phyloP scores from a whole-genome alignment of 2,797 vertebrate genomes.

The Dryobates pubescens region DNA sequence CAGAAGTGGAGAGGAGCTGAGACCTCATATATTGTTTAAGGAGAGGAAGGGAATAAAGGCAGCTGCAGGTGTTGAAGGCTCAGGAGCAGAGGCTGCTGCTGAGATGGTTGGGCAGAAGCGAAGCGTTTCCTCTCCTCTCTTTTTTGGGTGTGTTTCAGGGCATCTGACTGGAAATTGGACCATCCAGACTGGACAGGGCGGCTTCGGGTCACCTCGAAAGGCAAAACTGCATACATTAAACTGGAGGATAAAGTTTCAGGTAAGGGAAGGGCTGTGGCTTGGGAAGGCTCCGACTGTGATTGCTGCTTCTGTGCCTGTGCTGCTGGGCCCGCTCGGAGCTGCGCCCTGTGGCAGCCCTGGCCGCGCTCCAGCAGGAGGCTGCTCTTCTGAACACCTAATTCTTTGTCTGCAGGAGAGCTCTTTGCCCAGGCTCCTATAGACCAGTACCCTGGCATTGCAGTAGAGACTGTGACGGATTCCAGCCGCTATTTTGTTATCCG shows the following conservation, averaged over 20 bases:
- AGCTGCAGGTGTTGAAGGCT: not conserved
- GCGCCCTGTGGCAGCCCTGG: not conserved
- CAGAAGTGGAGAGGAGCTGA: not conserved
- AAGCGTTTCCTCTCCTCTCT: not conserved
- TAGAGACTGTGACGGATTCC: constrained; percentile 94
- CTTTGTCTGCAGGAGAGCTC: constrained; percentile 84
- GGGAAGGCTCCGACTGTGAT: not conserved
- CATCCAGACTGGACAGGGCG: constrained; percentile 94
- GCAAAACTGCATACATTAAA: constrained; percentile 92
- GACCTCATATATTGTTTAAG: rapidly evolving
- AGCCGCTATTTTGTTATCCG: constrained; percentile 94
- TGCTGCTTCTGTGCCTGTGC: not conserved
- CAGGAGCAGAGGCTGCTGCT: not conserved
- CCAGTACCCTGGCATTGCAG: constrained; percentile 87
- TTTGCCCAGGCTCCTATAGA: constrained; percentile 93
- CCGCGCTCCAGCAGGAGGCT: not conserved
- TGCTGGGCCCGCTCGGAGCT: not conserved
- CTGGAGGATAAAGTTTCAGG: constrained; percentile 95
- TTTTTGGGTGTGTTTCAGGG: constrained; percentile 74
- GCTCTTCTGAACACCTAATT: not conserved
- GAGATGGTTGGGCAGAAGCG: not conserved
- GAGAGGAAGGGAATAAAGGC: not conserved
- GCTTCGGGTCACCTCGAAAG: constrained; percentile 93
- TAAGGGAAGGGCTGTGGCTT: constrained; percentile 39
- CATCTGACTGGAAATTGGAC: constrained; percentile 97